Conservation (phyloP, 2,888 invertebrate genomes). For the Meloe dianella region DNA sequence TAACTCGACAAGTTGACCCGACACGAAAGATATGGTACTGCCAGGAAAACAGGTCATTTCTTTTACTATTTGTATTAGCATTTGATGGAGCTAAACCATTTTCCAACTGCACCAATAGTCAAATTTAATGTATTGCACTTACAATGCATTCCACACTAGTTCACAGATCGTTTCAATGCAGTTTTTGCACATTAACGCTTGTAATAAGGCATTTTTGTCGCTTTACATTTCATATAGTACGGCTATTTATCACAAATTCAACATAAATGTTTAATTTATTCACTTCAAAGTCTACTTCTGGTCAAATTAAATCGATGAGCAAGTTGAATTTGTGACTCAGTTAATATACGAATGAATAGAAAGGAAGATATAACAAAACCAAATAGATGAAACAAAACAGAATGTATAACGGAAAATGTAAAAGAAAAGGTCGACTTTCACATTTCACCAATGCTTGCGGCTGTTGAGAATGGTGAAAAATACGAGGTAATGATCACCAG, state of each 20-base stretch:
- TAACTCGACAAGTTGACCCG: slow-evolving; percentile 33
- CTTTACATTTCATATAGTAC: too few relatives aligned
- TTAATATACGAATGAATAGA: not conserved
- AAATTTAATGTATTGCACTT: slow-evolving; percentile 8
- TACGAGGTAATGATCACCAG: slow-evolving; percentile 16
- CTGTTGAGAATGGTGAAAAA: slow-evolving; percentile 10
- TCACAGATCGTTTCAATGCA: not conserved
- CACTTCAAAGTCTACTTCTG: too few relatives aligned
- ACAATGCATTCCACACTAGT: not conserved
- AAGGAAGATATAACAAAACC: not conserved
- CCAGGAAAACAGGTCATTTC: slow-evolving; percentile 28
- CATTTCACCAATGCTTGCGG: not conserved
- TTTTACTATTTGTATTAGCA: slow-evolving; percentile 25
- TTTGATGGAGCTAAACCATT: slow-evolving; percentile 26
- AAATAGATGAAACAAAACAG: not conserved
- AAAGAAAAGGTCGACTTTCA: not conserved
- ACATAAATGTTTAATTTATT: not conserved
- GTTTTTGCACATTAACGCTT: slow-evolving; percentile 12
- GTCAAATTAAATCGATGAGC: not conserved
- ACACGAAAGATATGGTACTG: slow-evolving; percentile 32
- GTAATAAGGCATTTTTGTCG: not conserved
- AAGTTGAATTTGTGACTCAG: not conserved
- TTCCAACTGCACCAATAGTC: not conserved
- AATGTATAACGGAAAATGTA: not conserved
- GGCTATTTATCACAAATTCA: not conserved